Percentiles rank a stretch among this genome's conserved stretches.
Conservation (phyloP, 2,888 invertebrate genomes). For the Linnaemya vulpina region DNA sequence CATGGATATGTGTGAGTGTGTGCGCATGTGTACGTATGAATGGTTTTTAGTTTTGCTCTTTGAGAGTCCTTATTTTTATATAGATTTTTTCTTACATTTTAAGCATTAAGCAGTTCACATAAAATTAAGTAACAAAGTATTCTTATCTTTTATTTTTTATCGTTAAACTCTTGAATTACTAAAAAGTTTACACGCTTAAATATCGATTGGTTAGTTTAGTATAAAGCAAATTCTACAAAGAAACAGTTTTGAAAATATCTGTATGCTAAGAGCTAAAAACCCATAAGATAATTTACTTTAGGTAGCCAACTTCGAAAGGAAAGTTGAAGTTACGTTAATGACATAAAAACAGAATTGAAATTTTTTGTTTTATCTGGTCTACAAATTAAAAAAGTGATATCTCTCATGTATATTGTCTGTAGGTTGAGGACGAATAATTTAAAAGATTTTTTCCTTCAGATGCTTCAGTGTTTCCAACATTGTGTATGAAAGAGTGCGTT, state of each 20-base stretch:
- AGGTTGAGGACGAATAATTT: constrained; percentile 24
- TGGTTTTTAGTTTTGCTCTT: constrained; percentile 64
- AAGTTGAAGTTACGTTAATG: not conserved
- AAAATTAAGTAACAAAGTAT: constrained; percentile 69
- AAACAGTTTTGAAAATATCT: not conserved
- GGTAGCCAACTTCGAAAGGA: not conserved
- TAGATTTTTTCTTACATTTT: not conserved
- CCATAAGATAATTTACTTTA: not conserved
- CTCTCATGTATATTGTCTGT: constrained; percentile 40
- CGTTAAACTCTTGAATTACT: constrained; percentile 43
- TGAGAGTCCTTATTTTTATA: constrained; percentile 53
- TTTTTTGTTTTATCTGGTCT: not conserved
- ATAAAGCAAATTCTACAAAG: constrained; percentile 35
- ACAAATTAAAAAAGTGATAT: not conserved
- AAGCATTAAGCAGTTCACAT: constrained; percentile 59
- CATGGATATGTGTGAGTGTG: not conserved
- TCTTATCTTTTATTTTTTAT: constrained; percentile 43
- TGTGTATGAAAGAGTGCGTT: constrained; percentile 62
- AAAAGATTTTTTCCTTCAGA: constrained; percentile 37
- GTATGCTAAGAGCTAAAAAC: not conserved
- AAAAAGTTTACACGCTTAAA: constrained; percentile 30
- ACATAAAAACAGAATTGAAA: constrained; percentile 1
- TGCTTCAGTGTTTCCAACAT: constrained; percentile 66
- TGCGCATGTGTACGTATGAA: constrained; percentile 5
- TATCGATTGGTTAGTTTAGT: constrained; percentile 22